Percentiles rank a stretch among this genome's conserved stretches.
phyloP scores from a whole-genome alignment of 1,140 invertebrate genomes.

The Cydia pomonella region DNA sequence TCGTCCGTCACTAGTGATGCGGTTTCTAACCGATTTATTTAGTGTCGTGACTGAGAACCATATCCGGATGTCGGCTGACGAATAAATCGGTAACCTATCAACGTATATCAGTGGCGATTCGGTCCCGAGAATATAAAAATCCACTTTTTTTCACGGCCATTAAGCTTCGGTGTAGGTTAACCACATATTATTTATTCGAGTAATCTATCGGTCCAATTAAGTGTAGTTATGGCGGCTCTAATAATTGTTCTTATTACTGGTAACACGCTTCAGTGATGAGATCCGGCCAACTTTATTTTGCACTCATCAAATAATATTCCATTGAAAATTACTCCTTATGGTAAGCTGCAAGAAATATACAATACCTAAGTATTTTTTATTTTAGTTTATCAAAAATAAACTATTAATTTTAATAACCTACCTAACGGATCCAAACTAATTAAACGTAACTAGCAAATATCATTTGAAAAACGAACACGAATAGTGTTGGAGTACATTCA shows the following conservation, averaged over 20 bases:
- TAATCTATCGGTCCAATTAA: slow-evolving; percentile 70
- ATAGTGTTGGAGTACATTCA: slow-evolving; percentile 15
- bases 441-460: background rate
- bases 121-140: slow-evolving; percentile 22
- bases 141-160: slow-evolving; percentile 27
- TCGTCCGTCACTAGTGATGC: slow-evolving; percentile 28
- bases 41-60: slow-evolving; percentile 21
- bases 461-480: slow-evolving; percentile 28
- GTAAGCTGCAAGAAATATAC: background rate
- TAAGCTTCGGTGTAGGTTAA: slow-evolving; percentile 38
- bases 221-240: slow-evolving; percentile 57
- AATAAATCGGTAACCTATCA: slow-evolving; percentile 33
- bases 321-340: slow-evolving; percentile 19
- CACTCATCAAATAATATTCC: background rate
- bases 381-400: background rate
- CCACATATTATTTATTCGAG: slow-evolving; percentile 59
- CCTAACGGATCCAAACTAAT: background rate
- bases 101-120: slow-evolving; percentile 24
- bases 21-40: background rate
- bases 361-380: background rate
- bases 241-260: slow-evolving; percentile 63
- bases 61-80: background rate
- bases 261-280: slow-evolving; percentile 56
- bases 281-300: slow-evolving; percentile 36
- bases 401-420: background rate